Evolutionary conservation across 1,140 invertebrate species (phyloP), one percentile per base, ranked within the genome.

Genomic region (Zaprionus taronus): DNA sequence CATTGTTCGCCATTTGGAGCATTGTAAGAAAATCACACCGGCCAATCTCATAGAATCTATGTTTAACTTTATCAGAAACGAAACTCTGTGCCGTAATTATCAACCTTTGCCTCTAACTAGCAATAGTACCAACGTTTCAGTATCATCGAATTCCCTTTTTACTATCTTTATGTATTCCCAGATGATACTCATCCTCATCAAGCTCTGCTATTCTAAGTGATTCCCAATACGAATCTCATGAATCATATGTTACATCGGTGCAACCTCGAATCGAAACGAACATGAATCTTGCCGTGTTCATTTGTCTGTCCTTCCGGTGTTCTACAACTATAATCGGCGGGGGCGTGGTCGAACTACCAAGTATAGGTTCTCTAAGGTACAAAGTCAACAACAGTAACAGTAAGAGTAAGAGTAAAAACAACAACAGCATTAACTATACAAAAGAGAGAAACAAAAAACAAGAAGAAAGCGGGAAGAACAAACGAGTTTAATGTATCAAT

Each of bases 31-130:
- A 81, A 96, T 96, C 5, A 97, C 96, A 0, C 95, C 96, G 0
- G 96, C 95, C 12, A 97, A 97, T 84, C 95, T 97, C 22, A 94
- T 96, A 0, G 96, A 97, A 58, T 95, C 96, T 0, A 94, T 97
- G 71, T 96, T 97, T 81, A 96, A 95, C 66, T 97, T 95, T 28
- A 91, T 92, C 24, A 79, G 91, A 49, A 92, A 92, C 49, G 91
- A 92, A 63, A 92, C 91, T 4, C 56, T 92, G 1, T 92, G 91
- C 62, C 91, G 87, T 12, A 81, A 90, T n/a, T 84, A 73, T 51
- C 71, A 90, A 15, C 71, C 77, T 31, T 66, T 76, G 12, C 77
- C 81, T 6, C 53, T 77, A 14, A 77, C 75, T 31, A 64, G 62
- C 2, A 34, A 57, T 38, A 49, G 49, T 4, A 56, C 47, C n/a